A percentile compares a stretch with the other conserved stretches of the same genome.
Conservation (phyloP, 2,797 vertebrate genomes). For the Gambelia wislizenii region DNA sequence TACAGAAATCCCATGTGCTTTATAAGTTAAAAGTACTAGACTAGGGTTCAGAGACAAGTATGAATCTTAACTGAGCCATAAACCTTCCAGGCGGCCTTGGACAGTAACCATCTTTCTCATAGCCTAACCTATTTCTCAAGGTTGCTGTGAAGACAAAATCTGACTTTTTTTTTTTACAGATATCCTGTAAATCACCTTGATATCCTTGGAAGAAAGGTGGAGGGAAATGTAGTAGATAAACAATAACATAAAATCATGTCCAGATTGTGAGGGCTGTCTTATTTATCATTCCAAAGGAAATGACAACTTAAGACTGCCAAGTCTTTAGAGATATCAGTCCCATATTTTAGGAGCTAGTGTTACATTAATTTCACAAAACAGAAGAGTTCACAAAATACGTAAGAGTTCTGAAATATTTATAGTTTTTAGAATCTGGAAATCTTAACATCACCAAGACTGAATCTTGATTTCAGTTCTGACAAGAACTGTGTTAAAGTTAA, state of each 20-base stretch:
- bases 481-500: not conserved
- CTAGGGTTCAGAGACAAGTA: not conserved
- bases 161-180: too few relatives aligned
- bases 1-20: conserved; percentile 6
- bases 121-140: not conserved
- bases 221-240: too few relatives aligned
- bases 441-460: not conserved
- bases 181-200: not conserved
- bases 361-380: not conserved
- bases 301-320: not conserved
- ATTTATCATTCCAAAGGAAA: not conserved
- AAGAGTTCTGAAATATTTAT: not conserved
- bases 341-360: not conserved
- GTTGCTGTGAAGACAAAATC: not conserved
- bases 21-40: not conserved
- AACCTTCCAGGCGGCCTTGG: too few relatives aligned
- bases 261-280: not conserved
- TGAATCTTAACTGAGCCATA: not conserved
- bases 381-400: not conserved
- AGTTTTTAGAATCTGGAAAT: not conserved
- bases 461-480: not conserved
- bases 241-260: conserved; percentile 6
- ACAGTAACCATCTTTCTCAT: not conserved
- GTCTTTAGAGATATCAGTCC: not conserved
- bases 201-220: not conserved